Percentiles rank a stretch among this genome's conserved stretches.
Evolutionary conservation across 2,113 vertebrate species (phyloP).

Genomic region (Mus pahari): DNA sequence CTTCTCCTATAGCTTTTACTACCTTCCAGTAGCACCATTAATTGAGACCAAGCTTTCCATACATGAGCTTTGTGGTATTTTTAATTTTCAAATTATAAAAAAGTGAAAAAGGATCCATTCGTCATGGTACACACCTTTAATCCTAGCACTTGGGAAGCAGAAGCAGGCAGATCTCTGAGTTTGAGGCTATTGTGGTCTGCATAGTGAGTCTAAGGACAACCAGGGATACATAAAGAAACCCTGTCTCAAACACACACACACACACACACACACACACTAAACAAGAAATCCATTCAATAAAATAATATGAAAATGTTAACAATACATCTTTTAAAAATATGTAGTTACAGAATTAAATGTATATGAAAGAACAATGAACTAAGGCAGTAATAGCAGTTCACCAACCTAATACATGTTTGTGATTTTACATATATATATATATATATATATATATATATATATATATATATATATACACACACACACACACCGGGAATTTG

Average conservation of each 20-base stretch:
- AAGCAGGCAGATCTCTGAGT: neutral
- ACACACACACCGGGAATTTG: neutral
- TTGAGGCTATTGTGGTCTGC: neutral
- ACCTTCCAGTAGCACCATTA: neutral
- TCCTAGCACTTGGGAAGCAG: neutral
- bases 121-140: neutral
- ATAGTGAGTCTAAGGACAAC: neutral
- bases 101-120: neutral
- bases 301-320: slow-evolving; percentile 34
- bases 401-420: neutral
- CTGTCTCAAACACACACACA: neutral
- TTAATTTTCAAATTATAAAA: neutral
- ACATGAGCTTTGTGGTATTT: neutral
- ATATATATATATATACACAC: too few species aligned
- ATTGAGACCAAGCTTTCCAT: too few species aligned
- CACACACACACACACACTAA: neutral
- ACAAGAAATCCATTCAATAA: neutral
- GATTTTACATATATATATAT: neutral
- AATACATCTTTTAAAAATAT: slow-evolving; percentile 30
- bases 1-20: neutral
- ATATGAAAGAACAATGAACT: neutral
- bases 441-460: neutral
- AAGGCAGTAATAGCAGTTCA: neutral
- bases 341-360: slow-evolving; percentile 12
- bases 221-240: neutral